Evolutionary conservation across 2,888 invertebrate genomes (phyloP), one percentile per base, ranked within the genome.

Genomic region (Zeuzera pyrina): DNA sequence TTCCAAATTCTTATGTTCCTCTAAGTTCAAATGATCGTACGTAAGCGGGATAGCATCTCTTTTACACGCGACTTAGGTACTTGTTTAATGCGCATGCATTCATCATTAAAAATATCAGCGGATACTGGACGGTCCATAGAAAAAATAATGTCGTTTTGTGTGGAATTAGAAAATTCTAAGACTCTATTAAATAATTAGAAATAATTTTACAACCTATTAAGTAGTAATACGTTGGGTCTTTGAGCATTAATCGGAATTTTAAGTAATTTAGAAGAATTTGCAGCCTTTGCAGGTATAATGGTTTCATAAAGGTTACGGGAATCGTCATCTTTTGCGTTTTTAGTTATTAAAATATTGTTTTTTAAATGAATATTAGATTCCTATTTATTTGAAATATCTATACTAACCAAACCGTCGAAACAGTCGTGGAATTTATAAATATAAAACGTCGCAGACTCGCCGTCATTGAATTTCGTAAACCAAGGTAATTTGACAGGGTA

Each of bases 11-110:
- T 31, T 33, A 1, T 37, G 38, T 41, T 53, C 53, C 16, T 57
- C 54, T 0, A 27, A 15, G 13, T 55, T 52, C 7, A 56, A 22
- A 36, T 56, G 55, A 3, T 49, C 42, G 50, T 55, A 3, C 55
- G 46, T 3, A 57, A 29, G 0, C 47, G 45, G 6, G 49, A 42
- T 14, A 40, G n/a, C 8, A 40, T 33, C 7, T 40, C 33, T 2
- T 16, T 15, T 11, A 11, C 23, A 10, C 49, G 48, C n/a, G n/a
- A n/a, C 1, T 35, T 8, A 0, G 23, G 2, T 12, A 32, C 13
- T 10, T 22, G 13, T 22, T 27, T 15, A 11, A 33, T 33, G 11
- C 29, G 25, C 30, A 12, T 21, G 33, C 29, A 37, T 34, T 37
- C 32, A 14, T 33, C 32, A 30, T 34, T 38, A 14, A 31, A 35